Evolutionary conservation across 2,113 vertebrate species (phyloP), one percentile per base, ranked within the genome.

Genomic region (Malurus melanocephalus): DNA sequence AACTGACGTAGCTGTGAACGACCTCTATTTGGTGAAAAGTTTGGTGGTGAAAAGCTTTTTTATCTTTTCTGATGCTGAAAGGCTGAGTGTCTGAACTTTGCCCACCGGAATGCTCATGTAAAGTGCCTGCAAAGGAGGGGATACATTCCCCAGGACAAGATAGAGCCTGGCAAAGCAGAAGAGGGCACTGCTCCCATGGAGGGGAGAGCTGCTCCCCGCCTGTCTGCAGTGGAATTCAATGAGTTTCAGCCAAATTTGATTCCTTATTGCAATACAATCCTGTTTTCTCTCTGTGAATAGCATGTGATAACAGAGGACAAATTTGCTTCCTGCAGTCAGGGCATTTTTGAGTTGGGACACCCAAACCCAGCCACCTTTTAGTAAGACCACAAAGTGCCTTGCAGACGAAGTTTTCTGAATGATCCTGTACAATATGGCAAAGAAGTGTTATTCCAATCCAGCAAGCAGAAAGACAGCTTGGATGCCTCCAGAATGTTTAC

Each of bases 241-340:
- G 26, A 52, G n/a, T 27, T 48, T 20, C 33, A 56, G 40, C 21
- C 60, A 40, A 35, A 52, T 53, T 6, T 24, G 68, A 32, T 56
- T 43, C 11, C 27, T 65, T 57, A 43, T 2, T 21, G 55, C 32
- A 30, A 13, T 13, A 13, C 2, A 4, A 16, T 13, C 6, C 3
- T 0, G 0, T 3, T 16, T 80, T 61, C 51, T 56, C 14, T 27
- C 57, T 4, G 13, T 5, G 26, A 83, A 23, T 32, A 23, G 10
- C 33, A 35, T 0, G 0, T 6, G 33, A 49, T 14, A 86, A 30
- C 18, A 79, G 32, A 46, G 0, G 1, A 42, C 45, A 66, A 62
- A 71, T 76, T 53, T 15, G 0, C 6, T 76, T 53, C 20, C 23
- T 32, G 33, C 20, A 48, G 12, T 45, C 28, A 59, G 38, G 27